phyloP scores from a whole-genome alignment of 1,140 invertebrate species.

The Nilaparvata lugens region DNA sequence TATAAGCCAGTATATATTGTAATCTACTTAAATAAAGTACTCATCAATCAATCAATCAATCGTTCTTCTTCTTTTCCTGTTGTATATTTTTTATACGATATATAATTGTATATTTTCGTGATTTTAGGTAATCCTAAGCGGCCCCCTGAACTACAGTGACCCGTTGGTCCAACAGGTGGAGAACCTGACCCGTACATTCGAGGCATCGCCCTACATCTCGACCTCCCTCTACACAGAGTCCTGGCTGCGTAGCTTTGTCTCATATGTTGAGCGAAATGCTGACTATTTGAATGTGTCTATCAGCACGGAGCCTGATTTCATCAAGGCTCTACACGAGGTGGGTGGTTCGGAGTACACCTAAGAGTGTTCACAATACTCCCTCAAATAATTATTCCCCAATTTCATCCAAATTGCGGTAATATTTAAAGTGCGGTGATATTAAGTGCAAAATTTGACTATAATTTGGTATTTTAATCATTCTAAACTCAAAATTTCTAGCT shows the following conservation, averaged over 20 bases:
- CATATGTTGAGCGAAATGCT: slow-evolving; percentile 62
- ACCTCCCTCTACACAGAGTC: slow-evolving; percentile 77
- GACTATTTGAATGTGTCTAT: slow-evolving; percentile 67
- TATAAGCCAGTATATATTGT: too few species aligned
- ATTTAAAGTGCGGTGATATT: too few species aligned
- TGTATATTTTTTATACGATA: background rate
- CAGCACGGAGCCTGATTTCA: slow-evolving; percentile 59
- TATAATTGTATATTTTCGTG: background rate
- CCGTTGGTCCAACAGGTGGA: slow-evolving; percentile 67
- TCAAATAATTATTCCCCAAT: too few species aligned
- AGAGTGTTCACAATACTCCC: too few species aligned
- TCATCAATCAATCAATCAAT: too few species aligned
- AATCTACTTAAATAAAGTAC: too few species aligned
- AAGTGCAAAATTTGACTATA: too few species aligned
- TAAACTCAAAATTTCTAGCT: too few species aligned
- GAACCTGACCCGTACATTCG: slow-evolving; percentile 64
- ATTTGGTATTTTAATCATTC: too few species aligned
- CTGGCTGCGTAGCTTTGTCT: slow-evolving; percentile 78
- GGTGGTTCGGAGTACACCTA: too few species aligned
- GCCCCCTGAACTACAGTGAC: slow-evolving; percentile 79
- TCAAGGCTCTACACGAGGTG: slow-evolving; percentile 64
- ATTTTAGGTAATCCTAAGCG: slow-evolving; percentile 72
- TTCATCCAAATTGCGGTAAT: too few species aligned
- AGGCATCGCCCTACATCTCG: slow-evolving; percentile 71
- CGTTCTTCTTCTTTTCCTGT: too few species aligned